Evolutionary conservation across 2,888 invertebrate genomes (phyloP).

Genomic region (Thymelicus sylvestris): DNA sequence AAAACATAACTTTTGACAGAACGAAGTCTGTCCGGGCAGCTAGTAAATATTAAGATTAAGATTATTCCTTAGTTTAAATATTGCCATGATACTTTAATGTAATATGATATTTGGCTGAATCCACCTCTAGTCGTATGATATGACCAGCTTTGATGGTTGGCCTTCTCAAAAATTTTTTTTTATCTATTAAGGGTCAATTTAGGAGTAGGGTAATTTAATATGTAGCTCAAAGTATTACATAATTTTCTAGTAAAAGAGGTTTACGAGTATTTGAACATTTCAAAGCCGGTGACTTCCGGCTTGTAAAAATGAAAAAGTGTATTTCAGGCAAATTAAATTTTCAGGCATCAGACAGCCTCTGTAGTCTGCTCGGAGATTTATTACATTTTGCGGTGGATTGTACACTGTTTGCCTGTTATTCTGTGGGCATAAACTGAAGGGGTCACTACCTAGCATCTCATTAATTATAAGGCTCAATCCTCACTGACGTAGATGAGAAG

Average conservation of each 20-base stretch:
- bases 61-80: no score
- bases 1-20: no score
- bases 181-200: no score
- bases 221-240: neutral
- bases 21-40: no score
- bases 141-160: no score
- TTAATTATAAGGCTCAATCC: neutral
- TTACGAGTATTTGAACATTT: slow-evolving; percentile 3
- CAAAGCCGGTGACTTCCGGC: slow-evolving; percentile 16
- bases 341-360: slow-evolving; percentile 1
- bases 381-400: slow-evolving; percentile 7
- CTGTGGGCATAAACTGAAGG: neutral
- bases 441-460: neutral
- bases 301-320: slow-evolving; percentile 16
- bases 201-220: neutral
- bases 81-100: no score
- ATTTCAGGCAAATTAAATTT: slow-evolving; percentile 23
- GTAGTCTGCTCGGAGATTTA: neutral
- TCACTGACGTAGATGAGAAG: no score
- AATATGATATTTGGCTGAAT: no score
- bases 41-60: no score
- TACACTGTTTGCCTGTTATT: neutral
- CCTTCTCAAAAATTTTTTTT: no score
- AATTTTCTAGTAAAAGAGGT: slow-evolving; percentile 5
- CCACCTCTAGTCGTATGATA: no score